phyloP scores from a whole-genome alignment of 2,888 invertebrate genomes.

The Zaprionus bogoriensis region DNA sequence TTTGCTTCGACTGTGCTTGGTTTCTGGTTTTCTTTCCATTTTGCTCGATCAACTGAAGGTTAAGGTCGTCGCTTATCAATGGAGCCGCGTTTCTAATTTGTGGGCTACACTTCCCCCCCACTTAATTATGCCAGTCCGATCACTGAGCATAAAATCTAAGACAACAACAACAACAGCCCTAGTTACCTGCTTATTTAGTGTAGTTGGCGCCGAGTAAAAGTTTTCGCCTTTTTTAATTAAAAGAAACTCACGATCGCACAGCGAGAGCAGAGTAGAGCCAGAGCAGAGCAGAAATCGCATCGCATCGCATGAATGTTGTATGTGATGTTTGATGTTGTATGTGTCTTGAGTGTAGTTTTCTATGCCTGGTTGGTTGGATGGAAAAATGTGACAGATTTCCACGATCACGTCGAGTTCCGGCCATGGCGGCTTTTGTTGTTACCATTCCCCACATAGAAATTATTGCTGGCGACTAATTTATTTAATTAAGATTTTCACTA shows the following conservation, averaged over 20 bases:
- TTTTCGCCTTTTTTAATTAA: constrained; percentile 75
- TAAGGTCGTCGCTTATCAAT: constrained; percentile 53
- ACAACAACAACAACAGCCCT: constrained; percentile 53
- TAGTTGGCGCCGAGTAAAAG: constrained; percentile 67
- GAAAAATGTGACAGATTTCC: constrained; percentile 59
- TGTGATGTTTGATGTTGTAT: constrained; percentile 21
- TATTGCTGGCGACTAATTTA: constrained; percentile 68
- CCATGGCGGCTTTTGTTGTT: constrained; percentile 65
- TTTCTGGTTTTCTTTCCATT: constrained; percentile 2
- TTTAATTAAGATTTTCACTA: constrained; percentile 77
- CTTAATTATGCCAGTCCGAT: constrained; percentile 61
- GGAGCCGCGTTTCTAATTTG: constrained; percentile 52
- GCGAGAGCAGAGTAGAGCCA: constrained; percentile 14
- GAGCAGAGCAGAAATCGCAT: constrained; percentile 32
- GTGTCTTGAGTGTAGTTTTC: background rate
- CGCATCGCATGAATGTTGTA: constrained; percentile 10
- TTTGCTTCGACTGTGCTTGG: constrained; percentile 1
- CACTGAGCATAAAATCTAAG: constrained; percentile 76
- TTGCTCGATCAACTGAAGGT: constrained; percentile 33
- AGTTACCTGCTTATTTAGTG: constrained; percentile 65
- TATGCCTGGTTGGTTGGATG: constrained; percentile 30
- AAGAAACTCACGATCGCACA: constrained; percentile 70
- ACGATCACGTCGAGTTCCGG: constrained; percentile 52
- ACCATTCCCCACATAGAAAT: constrained; percentile 74
- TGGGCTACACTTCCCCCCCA: constrained; percentile 42